Evolutionary conservation across 2,888 invertebrate genomes (phyloP), one percentile per base, ranked within the genome.

Genomic region (Mamestra brassicae): DNA sequence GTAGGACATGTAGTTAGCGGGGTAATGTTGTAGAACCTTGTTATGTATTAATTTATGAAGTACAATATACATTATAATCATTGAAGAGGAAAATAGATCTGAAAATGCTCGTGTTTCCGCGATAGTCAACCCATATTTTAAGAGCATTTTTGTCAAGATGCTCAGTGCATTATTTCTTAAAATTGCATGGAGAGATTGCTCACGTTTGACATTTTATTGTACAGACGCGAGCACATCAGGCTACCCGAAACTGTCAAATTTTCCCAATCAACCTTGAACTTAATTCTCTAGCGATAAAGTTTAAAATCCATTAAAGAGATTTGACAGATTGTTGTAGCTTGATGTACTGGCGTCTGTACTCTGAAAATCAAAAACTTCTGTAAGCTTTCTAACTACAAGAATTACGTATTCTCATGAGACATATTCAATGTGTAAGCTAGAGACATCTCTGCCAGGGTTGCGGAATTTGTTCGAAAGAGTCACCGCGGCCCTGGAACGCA

Each of bases 21-120:
- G 45, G 34, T 47, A 54, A 73, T 80, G 80, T 54, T 72, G 52
- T 38, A 58, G 66, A 66, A 81, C 36, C 50, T 52, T 74, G 45
- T 66, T 15, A 52, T 34, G 26, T 79, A 62, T 50, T 15, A 38
- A 63, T n/a, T 63, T n/a, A 54, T 52, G 52, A 13, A 1, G 17
- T 26, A 55, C 7, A 62, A 26, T 55, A 13, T 47, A 61, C 13
- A 38, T 34, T 17, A 26, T 38, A 4, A 26, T 34, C 34, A 13
- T 2, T 45, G 26, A 1, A 50, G 13, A 50, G n/a, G 17, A 7
- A 36, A 74, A n/a, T 45, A 45, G 4, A 5, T 50, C 3, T 15
- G 5, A 17, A 36, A 26, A 63, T 38, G 5, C 7, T 45, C 15
- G 34, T 58, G 13, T 17, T 38, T 34, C 36, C 17, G 34, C 36